Conservation (phyloP, 2,888 invertebrate species). For the Terebella lapidaria region DNA sequence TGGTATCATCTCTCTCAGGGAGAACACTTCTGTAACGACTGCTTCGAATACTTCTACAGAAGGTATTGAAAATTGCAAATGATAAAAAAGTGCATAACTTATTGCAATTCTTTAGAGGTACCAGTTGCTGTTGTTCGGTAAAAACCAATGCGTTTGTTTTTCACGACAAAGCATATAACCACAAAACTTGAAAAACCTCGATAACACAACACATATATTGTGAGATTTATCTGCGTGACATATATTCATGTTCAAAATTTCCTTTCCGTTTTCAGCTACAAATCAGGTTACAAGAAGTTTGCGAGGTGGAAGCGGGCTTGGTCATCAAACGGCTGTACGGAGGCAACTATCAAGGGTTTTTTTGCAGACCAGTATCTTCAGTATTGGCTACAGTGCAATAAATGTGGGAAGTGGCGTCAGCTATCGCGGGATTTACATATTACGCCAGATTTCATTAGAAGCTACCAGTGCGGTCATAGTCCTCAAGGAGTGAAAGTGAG, state of each 20-base stretch:
- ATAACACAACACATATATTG: too few species aligned
- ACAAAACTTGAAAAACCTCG: too few species aligned
- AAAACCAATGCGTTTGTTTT: too few species aligned
- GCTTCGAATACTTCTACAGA: constrained; percentile 53
- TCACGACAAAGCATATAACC: too few species aligned
- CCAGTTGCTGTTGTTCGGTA: too few species aligned
- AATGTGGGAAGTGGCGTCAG: constrained; percentile 52
- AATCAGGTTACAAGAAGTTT: constrained; percentile 10
- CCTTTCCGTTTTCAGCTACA: too few species aligned
- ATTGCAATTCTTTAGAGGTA: too few species aligned
- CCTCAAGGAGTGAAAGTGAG: constrained; percentile 13
- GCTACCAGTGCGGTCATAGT: constrained; percentile 36
- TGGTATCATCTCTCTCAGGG: constrained; percentile 54
- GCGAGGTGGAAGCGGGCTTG: constrained; percentile 12
- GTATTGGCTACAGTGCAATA: constrained; percentile 52
- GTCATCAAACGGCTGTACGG: constrained; percentile 15
- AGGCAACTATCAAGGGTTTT: constrained; percentile 40
- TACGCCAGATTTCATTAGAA: constrained; percentile 30
- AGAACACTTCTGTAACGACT: constrained; percentile 55
- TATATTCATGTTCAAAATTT: too few species aligned
- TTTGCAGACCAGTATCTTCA: constrained; percentile 47
- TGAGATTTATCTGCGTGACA: too few species aligned
- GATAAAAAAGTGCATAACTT: too few species aligned
- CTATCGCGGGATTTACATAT: constrained; percentile 35
- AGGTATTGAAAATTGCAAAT: too few species aligned